phyloP scores from a whole-genome alignment of 1,140 invertebrate species.

The Eumaeus atala region DNA sequence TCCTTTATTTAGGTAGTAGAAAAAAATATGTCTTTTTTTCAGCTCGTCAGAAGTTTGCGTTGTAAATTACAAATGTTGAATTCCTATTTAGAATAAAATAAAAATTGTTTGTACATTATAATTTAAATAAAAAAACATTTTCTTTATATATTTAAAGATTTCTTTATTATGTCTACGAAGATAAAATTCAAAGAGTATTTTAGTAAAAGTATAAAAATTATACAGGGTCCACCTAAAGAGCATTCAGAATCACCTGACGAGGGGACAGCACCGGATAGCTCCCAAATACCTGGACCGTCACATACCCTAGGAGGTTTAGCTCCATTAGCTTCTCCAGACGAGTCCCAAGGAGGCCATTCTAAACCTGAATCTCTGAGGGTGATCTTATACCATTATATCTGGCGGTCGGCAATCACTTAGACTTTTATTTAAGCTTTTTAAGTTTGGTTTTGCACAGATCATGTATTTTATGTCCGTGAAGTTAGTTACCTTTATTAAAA shows the following conservation, averaged over 20 bases:
- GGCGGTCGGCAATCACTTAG: slow-evolving; percentile 68
- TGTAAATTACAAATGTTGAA: slow-evolving; percentile 52
- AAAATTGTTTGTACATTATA: too few species aligned
- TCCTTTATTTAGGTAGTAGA: too few species aligned
- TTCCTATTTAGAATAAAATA: slow-evolving; percentile 38
- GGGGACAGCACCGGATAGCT: slow-evolving; percentile 32
- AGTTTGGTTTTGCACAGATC: slow-evolving; percentile 49
- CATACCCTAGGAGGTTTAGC: slow-evolving; percentile 27
- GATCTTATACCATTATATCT: slow-evolving; percentile 67
- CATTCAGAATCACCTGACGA: slow-evolving; percentile 41
- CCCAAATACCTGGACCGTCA: slow-evolving; percentile 38
- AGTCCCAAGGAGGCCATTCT: slow-evolving; percentile 51
- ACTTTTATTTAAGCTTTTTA: slow-evolving; percentile 65
- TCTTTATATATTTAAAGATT: too few species aligned
- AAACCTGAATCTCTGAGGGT: slow-evolving; percentile 57
- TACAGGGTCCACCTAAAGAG: slow-evolving; percentile 47
- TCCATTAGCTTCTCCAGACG: slow-evolving; percentile 32
- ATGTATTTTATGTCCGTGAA: slow-evolving; percentile 16
- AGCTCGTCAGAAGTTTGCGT: too few species aligned
- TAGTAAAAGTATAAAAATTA: slow-evolving; percentile 29
- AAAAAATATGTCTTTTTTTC: too few species aligned
- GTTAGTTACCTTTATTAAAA: slow-evolving; percentile 9
- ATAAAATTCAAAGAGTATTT: background rate
- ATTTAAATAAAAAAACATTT: too few species aligned
- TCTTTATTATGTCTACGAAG: too few species aligned